Evolutionary conservation across 2,113 vertebrate species (phyloP).

Genomic region (Rattus rattus): DNA sequence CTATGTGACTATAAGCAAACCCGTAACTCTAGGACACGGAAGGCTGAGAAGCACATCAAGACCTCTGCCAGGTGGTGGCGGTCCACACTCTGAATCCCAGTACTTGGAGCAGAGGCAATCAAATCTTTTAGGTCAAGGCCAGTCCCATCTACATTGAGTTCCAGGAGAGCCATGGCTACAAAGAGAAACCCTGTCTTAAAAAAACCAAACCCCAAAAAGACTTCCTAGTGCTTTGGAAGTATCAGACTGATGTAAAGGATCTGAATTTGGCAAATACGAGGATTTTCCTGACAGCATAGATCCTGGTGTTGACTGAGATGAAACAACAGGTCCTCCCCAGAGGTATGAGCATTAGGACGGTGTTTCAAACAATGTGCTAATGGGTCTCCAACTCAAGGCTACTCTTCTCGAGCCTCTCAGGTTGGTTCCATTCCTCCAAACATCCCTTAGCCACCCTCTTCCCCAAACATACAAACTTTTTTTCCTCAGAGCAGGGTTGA

Average conservation of each 20-base stretch:
- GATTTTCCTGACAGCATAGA: slow-evolving; percentile 91
- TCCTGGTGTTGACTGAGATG: slow-evolving; percentile 93
- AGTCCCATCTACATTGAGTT: not conserved
- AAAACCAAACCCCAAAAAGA: not conserved
- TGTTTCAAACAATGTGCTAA: slow-evolving; percentile 97
- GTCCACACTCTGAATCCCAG: not conserved
- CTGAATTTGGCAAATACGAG: slow-evolving; percentile 95
- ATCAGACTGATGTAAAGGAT: slow-evolving; percentile 94
- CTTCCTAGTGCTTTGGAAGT: slow-evolving; percentile 94
- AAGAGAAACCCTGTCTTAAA: not conserved
- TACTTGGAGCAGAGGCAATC: not conserved
- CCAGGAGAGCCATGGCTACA: not conserved
- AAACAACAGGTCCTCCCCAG: slow-evolving; percentile 96
- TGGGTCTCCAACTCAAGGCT: slow-evolving; percentile 64
- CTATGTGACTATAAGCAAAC: not conserved
- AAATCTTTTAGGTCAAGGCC: not conserved
- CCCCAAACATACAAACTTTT: not conserved
- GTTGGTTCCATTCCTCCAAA: no score
- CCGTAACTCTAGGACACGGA: not conserved
- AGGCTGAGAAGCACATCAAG: not conserved
- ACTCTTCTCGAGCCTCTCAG: not conserved
- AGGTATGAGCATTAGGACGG: slow-evolving; percentile 94
- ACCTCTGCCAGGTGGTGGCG: not conserved
- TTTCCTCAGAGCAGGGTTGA: not conserved
- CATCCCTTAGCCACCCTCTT: not conserved